Conservation (phyloP, 1,140 invertebrate genomes). For the Monochamus saltuarius region DNA sequence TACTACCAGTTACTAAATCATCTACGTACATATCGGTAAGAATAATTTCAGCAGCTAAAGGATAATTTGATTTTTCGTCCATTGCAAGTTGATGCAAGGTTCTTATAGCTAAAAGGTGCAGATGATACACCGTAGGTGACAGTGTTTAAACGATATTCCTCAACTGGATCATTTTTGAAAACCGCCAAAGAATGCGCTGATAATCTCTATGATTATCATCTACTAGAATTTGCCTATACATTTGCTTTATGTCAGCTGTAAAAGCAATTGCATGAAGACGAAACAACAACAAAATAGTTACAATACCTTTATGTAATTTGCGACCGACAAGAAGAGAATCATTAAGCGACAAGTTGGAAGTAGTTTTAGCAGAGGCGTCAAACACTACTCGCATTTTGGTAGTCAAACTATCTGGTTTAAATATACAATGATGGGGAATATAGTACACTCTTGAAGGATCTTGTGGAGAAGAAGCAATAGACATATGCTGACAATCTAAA, state of each 20-base stretch:
- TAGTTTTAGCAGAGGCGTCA: conserved; percentile 23
- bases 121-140: conserved; percentile 4
- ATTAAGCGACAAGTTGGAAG: conserved; percentile 28
- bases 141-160: neutral
- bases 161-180: conserved; percentile 1
- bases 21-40: conserved; percentile 32
- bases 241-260: conserved; percentile 32
- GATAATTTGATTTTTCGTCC: conserved; percentile 10
- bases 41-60: neutral
- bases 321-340: conserved; percentile 16
- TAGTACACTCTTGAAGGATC: too few species aligned
- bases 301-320: conserved; percentile 26
- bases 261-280: conserved; percentile 25
- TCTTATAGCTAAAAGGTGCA: conserved; percentile 13
- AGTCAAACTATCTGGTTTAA: conserved; percentile 21
- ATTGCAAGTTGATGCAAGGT: conserved; percentile 14
- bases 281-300: conserved; percentile 24
- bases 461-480: too few species aligned
- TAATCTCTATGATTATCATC: conserved; percentile 1
- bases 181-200: neutral
- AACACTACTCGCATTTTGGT: conserved; percentile 29
- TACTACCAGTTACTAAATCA: conserved; percentile 42
- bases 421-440: conserved; percentile 21
- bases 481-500: too few species aligned
- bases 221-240: conserved; percentile 26